Conservation (phyloP, 2,888 invertebrate species). For the Charanyca ferruginea region DNA sequence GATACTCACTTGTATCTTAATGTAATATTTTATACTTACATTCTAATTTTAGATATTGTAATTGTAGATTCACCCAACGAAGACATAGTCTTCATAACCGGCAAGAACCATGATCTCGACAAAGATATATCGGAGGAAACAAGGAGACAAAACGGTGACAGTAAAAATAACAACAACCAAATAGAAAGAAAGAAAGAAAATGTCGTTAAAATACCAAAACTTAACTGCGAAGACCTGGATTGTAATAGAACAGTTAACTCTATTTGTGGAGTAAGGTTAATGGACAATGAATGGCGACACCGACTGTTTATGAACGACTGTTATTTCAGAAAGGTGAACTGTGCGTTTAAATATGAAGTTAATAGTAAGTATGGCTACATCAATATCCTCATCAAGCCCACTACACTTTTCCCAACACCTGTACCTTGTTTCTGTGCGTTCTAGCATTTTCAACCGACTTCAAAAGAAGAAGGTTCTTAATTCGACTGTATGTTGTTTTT, state of each 20-base stretch:
- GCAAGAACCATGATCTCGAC: slow-evolving; percentile 41
- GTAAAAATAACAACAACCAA: neutral
- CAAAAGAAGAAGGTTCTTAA: too few relatives aligned
- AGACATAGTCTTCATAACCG: slow-evolving; percentile 47
- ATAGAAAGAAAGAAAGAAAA: neutral
- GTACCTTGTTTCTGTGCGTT: too few relatives aligned
- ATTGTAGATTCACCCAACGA: slow-evolving; percentile 39
- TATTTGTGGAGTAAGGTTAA: slow-evolving; percentile 77
- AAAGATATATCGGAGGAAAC: neutral
- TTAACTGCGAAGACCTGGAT: slow-evolving; percentile 75
- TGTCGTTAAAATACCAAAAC: neutral
- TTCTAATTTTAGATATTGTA: too few relatives aligned
- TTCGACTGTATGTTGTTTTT: too few relatives aligned
- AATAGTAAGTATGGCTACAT: slow-evolving; percentile 78
- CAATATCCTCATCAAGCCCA: too few relatives aligned
- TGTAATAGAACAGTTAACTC: slow-evolving; percentile 75
- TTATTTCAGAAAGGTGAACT: slow-evolving; percentile 84
- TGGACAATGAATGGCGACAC: slow-evolving; percentile 71
- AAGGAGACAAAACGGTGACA: neutral
- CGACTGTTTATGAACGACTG: slow-evolving; percentile 84
- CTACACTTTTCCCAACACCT: too few relatives aligned
- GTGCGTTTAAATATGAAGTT: slow-evolving; percentile 75
- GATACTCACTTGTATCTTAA: too few relatives aligned
- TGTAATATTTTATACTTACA: too few relatives aligned
- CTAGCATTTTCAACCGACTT: too few relatives aligned